A percentile compares a stretch with the other conserved stretches of the same genome.
These are phyloP conservation scores for Phylloscopus whistleri DNA, from an alignment of 2,113 vertebrate genomes.

Conservation along the genomic window DNA sequence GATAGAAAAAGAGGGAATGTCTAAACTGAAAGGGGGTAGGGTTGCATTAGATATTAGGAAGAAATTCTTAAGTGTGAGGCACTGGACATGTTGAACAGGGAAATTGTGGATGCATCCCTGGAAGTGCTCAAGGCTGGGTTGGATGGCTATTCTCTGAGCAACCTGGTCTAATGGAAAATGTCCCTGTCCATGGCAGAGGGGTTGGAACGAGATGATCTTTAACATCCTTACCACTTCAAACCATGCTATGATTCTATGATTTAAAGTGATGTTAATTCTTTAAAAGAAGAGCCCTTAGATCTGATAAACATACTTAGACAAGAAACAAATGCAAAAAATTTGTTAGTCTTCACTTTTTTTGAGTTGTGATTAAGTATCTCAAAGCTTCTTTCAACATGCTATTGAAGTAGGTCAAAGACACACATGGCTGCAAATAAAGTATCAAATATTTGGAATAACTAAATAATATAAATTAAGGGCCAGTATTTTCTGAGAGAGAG, in stretches of 20 bases:
- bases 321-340: neutral
- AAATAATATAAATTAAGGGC: neutral
- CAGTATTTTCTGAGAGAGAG: neutral
- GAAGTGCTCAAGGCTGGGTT: neutral
- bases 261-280: neutral
- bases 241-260: neutral
- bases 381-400: neutral
- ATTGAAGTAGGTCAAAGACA: neutral
- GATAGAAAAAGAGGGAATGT: no score
- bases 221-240: rapidly evolving
- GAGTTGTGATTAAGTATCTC: neutral
- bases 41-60: neutral
- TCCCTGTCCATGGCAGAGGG: neutral
- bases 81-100: no score
- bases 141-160: rapidly evolving
- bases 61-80: neutral
- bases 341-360: neutral
- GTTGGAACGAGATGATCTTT: rapidly evolving
- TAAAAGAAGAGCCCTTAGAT: neutral
- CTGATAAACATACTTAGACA: neutral
- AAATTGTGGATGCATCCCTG: neutral
- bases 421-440: neutral
- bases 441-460: neutral
- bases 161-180: neutral
- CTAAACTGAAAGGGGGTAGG: neutral